Evolutionary conservation across 2,113 vertebrate genomes (phyloP), one percentile per base, ranked within the genome.

Genomic region (Sardina pilchardus): DNA sequence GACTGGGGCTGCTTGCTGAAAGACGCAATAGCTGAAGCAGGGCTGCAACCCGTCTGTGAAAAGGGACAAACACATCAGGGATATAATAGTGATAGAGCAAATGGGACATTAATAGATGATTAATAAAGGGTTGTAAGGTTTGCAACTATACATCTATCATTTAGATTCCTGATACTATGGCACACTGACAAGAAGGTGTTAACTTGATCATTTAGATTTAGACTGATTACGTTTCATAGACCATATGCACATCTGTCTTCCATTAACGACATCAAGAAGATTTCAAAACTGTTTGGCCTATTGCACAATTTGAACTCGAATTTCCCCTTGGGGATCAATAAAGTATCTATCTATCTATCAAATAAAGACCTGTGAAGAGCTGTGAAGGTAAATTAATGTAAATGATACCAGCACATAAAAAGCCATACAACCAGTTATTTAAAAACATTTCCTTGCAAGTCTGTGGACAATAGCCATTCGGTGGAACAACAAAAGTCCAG

Each of bases 21-120:
- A 0, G 97, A 96, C 5, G 96, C 96, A 88, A 97, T 96, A 86
- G 97, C 97, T 42, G 96, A 96, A 26, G 96, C 94, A 0, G 97
- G 96, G 90, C 96, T 98, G 93, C 98, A 99, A 81, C 97, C 96
- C 4, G 97, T 98, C 98, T 99, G 94, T 87, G 86, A 88, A 85
- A 90, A 36, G 26, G 43, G 47, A 83, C 80, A 82, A 84, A 85
- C 4, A 81, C 21, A 36, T 78, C 26, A 78, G 30, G 14, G 59
- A 63, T n/a, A 63, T 5, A 63, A 26, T 21, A 56, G 50, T 56
- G 12, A 17, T 56, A 21, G 3, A 56, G 45, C 9, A 19, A 56
- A 24, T 19, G 17, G 21, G 50, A 19, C 17, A 56, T 21, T 56
- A 56, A 21, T 19, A 56, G 45, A 42, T 42, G 39, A 42, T 42